These are phyloP conservation scores for Pangasianodon hypophthalmus DNA, from an alignment of 2,113 vertebrate species.

Conservation along the genomic window DNA sequence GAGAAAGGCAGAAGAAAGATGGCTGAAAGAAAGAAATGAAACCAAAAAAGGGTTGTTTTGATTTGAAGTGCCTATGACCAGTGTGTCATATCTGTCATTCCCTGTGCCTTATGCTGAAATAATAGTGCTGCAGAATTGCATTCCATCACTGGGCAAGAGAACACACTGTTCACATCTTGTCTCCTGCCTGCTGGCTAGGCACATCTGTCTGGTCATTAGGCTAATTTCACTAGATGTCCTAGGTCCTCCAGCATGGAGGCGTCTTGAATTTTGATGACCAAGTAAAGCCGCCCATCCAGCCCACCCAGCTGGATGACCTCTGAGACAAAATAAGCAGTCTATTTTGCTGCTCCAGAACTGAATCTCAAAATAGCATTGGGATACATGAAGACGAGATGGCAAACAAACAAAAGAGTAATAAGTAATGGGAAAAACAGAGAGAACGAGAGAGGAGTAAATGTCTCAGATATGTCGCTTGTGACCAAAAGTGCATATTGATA, in stretches of 20 bases:
- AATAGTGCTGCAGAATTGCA: slow-evolving; percentile 30
- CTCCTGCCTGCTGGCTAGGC: slow-evolving; percentile 6
- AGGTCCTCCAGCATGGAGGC: neutral
- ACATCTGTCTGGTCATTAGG: slow-evolving; percentile 12
- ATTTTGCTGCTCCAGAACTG: slow-evolving; percentile 35
- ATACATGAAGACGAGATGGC: neutral
- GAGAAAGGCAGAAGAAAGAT: neutral
- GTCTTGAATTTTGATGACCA: slow-evolving; percentile 35
- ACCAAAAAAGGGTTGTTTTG: slow-evolving; percentile 37
- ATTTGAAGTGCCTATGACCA: slow-evolving; percentile 55
- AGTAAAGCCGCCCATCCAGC: slow-evolving; percentile 20
- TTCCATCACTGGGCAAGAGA: slow-evolving; percentile 37
- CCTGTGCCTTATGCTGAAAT: slow-evolving; percentile 34
- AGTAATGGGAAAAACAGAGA: neutral
- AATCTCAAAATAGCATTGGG: slow-evolving; percentile 48
- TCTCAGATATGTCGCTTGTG: neutral
- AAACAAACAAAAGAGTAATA: neutral
- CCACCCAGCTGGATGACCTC: slow-evolving; percentile 18
- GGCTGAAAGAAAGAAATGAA: slow-evolving; percentile 52
- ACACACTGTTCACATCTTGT: slow-evolving; percentile 16
- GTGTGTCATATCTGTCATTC: slow-evolving; percentile 62
- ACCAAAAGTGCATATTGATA: slow-evolving; percentile 56
- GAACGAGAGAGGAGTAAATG: neutral
- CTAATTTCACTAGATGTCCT: slow-evolving; percentile 32
- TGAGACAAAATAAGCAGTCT: slow-evolving; percentile 39